These are phyloP conservation scores for Chaetops frenatus DNA, from an alignment of 2,113 vertebrate genomes.

Conservation along the genomic window DNA sequence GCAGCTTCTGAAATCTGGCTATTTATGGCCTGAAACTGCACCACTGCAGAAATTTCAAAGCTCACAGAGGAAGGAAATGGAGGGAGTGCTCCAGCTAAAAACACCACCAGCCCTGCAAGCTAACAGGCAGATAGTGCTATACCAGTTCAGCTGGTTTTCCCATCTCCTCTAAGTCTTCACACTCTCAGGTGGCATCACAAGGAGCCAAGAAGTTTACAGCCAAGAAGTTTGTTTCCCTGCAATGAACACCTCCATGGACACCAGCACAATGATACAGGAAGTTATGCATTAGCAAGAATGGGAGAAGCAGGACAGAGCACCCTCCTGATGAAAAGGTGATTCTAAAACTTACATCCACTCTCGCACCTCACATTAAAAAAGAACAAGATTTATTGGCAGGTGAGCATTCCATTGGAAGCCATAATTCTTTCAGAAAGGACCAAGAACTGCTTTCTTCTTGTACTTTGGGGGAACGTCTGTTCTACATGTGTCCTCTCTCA, in stretches of 20 bases:
- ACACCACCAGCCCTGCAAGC: background rate
- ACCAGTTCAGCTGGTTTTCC: background rate
- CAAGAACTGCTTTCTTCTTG: background rate
- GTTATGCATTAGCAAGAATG: rapidly evolving
- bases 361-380: background rate
- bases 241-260: background rate
- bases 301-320: background rate
- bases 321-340: background rate
- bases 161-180: background rate
- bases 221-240: background rate
- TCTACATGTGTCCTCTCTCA: background rate
- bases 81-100: background rate
- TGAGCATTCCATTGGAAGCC: background rate
- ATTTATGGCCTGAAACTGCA: background rate
- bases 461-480: background rate
- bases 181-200: background rate
- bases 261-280: background rate
- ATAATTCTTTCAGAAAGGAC: background rate
- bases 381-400: background rate
- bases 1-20: background rate
- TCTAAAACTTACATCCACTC: background rate
- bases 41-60: background rate
- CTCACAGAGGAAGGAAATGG: background rate
- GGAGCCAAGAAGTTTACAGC: background rate
- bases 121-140: background rate